Evolutionary conservation across 2,113 vertebrate species (phyloP).

Genomic region (Varanus salvator): DNA sequence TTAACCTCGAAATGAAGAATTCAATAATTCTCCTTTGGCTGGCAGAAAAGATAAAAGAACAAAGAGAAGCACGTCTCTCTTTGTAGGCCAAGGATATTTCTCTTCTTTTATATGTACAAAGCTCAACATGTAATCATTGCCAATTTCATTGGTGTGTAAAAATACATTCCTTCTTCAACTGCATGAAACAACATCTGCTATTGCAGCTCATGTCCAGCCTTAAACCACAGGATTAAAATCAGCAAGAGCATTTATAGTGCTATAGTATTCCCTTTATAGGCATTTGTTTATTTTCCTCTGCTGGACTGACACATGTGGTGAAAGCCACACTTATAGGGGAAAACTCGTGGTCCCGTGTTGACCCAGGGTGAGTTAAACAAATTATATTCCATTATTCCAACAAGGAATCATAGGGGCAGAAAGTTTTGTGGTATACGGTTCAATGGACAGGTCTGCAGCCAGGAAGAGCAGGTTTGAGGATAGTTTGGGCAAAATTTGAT

Average conservation of each 20-base stretch:
- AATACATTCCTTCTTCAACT: background rate
- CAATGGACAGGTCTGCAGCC: too few relatives aligned
- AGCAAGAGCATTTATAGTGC: background rate
- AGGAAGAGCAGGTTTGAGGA: too few relatives aligned
- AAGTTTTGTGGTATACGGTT: too few relatives aligned
- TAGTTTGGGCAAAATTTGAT: too few relatives aligned
- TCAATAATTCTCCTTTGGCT: background rate
- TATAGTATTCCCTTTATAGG: background rate
- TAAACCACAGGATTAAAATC: background rate
- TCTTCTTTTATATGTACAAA: background rate
- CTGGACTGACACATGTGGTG: background rate
- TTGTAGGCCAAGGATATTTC: background rate
- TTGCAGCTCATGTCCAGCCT: background rate
- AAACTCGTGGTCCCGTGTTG: too few relatives aligned
- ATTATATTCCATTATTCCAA: too few relatives aligned
- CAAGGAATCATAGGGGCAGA: too few relatives aligned
- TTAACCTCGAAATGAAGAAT: conserved; percentile 18
- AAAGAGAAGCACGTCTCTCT: background rate
- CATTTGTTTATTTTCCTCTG: background rate
- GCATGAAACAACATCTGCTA: background rate
- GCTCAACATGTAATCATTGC: background rate
- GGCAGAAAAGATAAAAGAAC: background rate
- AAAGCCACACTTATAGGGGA: too few relatives aligned
- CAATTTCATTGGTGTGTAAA: background rate
- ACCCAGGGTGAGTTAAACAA: too few relatives aligned